Conservation (phyloP, 2,797 vertebrate genomes). For the Eutrigla gurnardus region DNA sequence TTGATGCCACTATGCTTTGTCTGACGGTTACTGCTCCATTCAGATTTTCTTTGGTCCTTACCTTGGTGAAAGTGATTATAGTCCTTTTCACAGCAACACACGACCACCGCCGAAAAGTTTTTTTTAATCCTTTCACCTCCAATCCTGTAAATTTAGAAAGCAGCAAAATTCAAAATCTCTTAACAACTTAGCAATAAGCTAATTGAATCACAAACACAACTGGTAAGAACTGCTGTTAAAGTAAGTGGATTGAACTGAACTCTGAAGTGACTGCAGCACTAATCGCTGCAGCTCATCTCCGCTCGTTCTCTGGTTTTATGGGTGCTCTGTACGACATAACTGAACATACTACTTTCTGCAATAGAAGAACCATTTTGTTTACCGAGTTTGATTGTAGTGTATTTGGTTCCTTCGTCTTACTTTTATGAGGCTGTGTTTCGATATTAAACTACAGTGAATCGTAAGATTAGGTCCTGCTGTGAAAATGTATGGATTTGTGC, state of each 20-base stretch:
- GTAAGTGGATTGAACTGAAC: conserved; percentile 6
- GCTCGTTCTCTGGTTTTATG: conserved; percentile 24
- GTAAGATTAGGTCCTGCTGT: conserved; percentile 66
- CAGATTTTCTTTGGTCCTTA: conserved; percentile 7
- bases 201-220: conserved; percentile 15
- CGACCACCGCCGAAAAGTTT: conserved; percentile 27
- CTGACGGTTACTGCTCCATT: conserved; percentile 8
- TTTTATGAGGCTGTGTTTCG: conserved; percentile 47
- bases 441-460: conserved; percentile 49
- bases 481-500: conserved; percentile 76
- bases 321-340: conserved; percentile 50
- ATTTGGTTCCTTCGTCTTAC: conserved; percentile 60
- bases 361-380: conserved; percentile 59
- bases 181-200: conserved; percentile 40
- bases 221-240: not conserved
- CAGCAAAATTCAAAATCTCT: conserved; percentile 11
- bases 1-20: conserved; percentile 33
- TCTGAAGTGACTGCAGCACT: conserved; percentile 30
- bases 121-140: conserved; percentile 26
- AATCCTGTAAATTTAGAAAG: conserved; percentile 25
- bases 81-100: conserved; percentile 46
- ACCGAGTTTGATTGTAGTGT: conserved; percentile 63
- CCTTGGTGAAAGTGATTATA: not conserved
- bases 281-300: conserved; percentile 20
- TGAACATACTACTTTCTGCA: conserved; percentile 55